Base-by-base conservation (phyloP, 1,140 invertebrate species). In the Teleogryllus occipitalis region DNA sequence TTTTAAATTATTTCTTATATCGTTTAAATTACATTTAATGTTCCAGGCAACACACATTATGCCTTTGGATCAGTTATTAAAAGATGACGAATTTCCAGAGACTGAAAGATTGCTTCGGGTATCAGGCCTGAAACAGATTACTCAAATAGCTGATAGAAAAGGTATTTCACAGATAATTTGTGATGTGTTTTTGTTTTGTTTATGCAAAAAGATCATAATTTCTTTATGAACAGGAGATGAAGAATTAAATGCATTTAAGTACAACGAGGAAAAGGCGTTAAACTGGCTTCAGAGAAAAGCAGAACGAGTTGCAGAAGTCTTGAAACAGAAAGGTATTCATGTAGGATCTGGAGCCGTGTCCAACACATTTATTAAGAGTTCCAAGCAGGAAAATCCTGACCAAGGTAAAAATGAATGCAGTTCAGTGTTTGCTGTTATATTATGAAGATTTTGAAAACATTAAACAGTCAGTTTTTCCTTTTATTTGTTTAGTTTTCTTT, bases 181-280 rank as follows among this genome's bases (percentile, higher is more conserved):
- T 75, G 75, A 6, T 47, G 2, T 10, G n/a, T 14, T 14, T 14
- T 27, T 21, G n/a, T 75, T 47, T 14, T 75, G 75, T 47, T 75
- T 14, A 47, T 75, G 75, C n/a, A 12, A 2, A 10, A 47, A 39
- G 7, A 47, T 14, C 10, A 14, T 27, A 46, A 18, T 47, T 7
- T 78, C 27, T 76, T 21, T 48, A 81, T 80, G 14, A 39, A 39
- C 76, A 83, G 91, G 91, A 48, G 89, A 91, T 82, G 88, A 90
- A 81, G 91, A 92, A 49, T 84, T 93, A 46, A 91, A 89, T 83
- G 93, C 93, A 14, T 95, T 91, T 82, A 93, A 94, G 87, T 95
- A 91, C 82, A 94, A 94, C 86, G 90, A 93, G 83, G 90, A 92
- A 74, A 94, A 94, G 84, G 89, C 92, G 0, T 83, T 94, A 54